phyloP scores from a whole-genome alignment of 2,113 vertebrate species.

The Leucoraja erinaceus region DNA sequence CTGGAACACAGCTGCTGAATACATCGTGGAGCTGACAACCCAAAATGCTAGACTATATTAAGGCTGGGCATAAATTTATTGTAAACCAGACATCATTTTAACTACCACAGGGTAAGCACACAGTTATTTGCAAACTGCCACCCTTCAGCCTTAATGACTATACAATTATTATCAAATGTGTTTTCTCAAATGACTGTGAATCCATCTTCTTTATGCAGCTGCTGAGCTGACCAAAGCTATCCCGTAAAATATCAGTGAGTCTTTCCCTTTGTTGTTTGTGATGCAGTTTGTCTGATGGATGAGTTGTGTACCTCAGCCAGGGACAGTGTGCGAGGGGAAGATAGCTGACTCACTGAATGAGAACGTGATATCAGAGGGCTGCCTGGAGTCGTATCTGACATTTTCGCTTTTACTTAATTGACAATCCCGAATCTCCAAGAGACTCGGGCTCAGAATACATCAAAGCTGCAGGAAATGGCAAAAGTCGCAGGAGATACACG shows the following conservation, averaged over 20 bases:
- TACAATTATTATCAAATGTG: constrained; percentile 14
- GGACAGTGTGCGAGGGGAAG: constrained; percentile 1
- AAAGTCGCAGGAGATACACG: background rate
- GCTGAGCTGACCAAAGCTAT: constrained; percentile 8
- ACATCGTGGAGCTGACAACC: background rate
- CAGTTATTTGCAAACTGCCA: background rate
- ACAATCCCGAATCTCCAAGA: background rate
- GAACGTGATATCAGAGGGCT: constrained; percentile 3
- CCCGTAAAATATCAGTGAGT: constrained; percentile 1
- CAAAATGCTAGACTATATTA: background rate
- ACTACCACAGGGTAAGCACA: background rate
- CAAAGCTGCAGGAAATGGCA: background rate
- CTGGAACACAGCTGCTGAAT: background rate
- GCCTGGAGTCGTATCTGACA: constrained; percentile 1
- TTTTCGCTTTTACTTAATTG: constrained; percentile 33
- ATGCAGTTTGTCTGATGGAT: background rate
- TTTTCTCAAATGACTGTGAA: background rate
- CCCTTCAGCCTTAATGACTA: background rate
- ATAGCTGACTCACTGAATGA: constrained; percentile 27
- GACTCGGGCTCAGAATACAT: background rate
- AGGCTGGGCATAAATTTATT: background rate
- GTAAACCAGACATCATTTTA: background rate
- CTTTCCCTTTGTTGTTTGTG: constrained; percentile 7
- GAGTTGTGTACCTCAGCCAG: constrained; percentile 3
- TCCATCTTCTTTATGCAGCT: constrained; percentile 12